Conservation (phyloP, 2,888 invertebrate genomes). For the Tetranychus truncatus region DNA sequence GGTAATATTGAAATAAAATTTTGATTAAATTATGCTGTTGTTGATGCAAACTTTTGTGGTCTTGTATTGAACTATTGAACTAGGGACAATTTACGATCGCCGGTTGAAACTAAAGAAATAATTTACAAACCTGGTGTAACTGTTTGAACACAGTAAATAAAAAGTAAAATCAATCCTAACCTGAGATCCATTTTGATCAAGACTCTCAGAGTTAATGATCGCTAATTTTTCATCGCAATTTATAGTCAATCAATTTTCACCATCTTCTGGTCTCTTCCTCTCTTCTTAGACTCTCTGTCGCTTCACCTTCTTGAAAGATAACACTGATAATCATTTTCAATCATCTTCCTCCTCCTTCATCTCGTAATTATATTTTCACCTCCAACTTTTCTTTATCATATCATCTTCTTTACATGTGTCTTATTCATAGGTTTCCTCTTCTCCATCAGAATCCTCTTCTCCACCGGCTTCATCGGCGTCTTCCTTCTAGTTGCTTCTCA, state of each 20-base stretch:
- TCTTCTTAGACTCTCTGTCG: neutral
- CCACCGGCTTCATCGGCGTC: neutral
- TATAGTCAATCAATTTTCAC: neutral
- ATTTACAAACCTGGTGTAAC: neutral
- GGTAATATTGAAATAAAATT: too few species aligned
- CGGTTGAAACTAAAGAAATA: neutral
- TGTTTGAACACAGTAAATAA: neutral
- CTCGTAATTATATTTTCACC: neutral
- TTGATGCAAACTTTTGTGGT: neutral
- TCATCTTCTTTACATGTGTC: neutral
- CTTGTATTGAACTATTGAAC: neutral
- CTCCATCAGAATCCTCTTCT: neutral
- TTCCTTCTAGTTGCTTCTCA: neutral
- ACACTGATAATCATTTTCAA: neutral
- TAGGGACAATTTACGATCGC: neutral
- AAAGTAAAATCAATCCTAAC: neutral
- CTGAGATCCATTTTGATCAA: conserved; percentile 1
- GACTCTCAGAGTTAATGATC: neutral
- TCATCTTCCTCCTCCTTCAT: neutral
- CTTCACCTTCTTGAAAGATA: neutral
- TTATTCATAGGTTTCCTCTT: neutral
- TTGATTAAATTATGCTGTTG: too few species aligned
- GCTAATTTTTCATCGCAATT: neutral
- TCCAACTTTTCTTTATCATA: neutral
- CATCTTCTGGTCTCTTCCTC: neutral